Evolutionary conservation across 2,797 vertebrate genomes (phyloP).

Genomic region (Takifugu rubripes): DNA sequence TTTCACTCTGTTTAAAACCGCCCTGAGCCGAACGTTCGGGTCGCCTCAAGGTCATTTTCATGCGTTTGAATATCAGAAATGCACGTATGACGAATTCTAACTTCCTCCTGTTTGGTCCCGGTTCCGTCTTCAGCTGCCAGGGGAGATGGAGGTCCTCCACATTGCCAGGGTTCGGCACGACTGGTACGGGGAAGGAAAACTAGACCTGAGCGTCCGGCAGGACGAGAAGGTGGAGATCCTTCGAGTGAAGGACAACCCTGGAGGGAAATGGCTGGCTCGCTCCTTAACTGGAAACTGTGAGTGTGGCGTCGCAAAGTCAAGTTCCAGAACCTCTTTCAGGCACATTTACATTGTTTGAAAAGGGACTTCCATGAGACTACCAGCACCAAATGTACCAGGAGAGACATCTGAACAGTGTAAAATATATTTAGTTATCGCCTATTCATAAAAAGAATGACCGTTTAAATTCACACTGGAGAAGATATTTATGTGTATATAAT

Average conservation of each 20-base stretch:
- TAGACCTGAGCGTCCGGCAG: constrained; percentile 67
- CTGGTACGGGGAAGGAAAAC: constrained; percentile 70
- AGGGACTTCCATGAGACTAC: neutral
- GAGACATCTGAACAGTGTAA: too few relatives aligned
- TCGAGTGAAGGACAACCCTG: constrained; percentile 71
- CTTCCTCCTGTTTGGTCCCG: neutral
- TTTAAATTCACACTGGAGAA: too few relatives aligned
- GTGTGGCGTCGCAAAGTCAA: constrained; percentile 22
- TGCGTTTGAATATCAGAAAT: neutral
- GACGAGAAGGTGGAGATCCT: constrained; percentile 77
- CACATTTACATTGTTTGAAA: neutral
- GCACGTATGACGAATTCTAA: neutral
- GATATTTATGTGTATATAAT: too few relatives aligned
- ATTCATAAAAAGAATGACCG: too few relatives aligned
- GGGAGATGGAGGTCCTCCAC: constrained; percentile 65
- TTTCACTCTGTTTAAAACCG: neutral
- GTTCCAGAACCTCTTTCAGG: neutral
- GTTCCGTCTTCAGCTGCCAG: constrained; percentile 54
- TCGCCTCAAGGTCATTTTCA: neutral
- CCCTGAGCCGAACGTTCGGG: neutral
- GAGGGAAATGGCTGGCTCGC: constrained; percentile 76
- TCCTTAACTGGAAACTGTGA: constrained; percentile 69
- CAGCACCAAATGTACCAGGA: neutral
- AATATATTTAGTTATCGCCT: too few relatives aligned
- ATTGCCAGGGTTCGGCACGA: constrained; percentile 66